Base-by-base conservation (phyloP, 1,140 invertebrate species). In the Leucophenga varia region DNA sequence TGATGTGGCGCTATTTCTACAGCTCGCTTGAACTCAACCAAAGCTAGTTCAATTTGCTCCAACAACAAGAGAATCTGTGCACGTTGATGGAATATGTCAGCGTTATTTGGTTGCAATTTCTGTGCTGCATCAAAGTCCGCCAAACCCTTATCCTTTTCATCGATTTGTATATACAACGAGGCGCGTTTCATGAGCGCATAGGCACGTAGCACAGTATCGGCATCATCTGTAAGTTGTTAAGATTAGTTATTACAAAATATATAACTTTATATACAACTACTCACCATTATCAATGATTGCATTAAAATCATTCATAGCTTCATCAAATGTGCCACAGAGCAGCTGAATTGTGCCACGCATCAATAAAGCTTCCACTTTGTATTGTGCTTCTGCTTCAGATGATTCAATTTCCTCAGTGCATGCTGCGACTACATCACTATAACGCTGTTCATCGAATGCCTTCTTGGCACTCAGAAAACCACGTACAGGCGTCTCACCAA, bases 101-200 rank as follows among this genome's bases (percentile, higher is more conserved):
- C 82, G 76, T 90, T 93, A 6, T 87, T 78, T 0, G 90, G 82
- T 64, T 91, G 87, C 8, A 94, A 59, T 59, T 83, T 77, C 31
- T 85, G 82, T 17, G 94, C 94, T 55, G 69, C 71, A 8, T 84
- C 79, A 75, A 95, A 95, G 75, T 91, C 89, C 44, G 80, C 79
- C 40, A 93, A 77, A 55, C 88, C 88, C 53, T 85, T 81, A 9
- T 87, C 84, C 13, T 83, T 76, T 50, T 88, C 79, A 50, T 91
- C 87, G 37, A 85, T 74, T 71, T 95, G 91, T 61, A 95, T 87
- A 55, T 86, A 82, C 39, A 95, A 76, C 7, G 87, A 88, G 3
- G 90, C 92, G 54, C 89, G 80, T 75, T 96, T 97, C 30, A 97
- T 89, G n/a, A 95, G 76, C 8, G 92, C 90, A 81, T 95, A 95